These are phyloP conservation scores for Lochmaea crataegi DNA, from an alignment of 2,888 invertebrate species.

Conservation along the genomic window DNA sequence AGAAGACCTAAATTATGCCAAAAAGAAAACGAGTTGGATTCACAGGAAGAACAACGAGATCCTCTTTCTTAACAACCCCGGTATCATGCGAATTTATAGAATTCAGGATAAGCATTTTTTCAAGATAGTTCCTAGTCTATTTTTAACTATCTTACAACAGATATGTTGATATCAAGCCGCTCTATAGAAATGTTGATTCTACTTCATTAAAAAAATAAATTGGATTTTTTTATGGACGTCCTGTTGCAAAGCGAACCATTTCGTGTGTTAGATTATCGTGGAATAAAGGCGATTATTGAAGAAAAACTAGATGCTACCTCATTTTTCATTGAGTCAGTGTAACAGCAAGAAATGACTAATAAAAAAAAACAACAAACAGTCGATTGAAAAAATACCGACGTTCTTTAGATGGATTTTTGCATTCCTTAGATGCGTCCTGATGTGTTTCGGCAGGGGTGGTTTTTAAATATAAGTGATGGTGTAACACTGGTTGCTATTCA, in stretches of 20 bases:
- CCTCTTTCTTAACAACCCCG: no score
- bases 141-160: background rate
- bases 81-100: no score
- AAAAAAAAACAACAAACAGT: constrained; percentile 51
- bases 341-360: constrained; percentile 46
- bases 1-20: no score
- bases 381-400: constrained; percentile 48
- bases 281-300: constrained; percentile 40
- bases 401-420: constrained; percentile 20
- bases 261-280: constrained; percentile 26
- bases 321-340: constrained; percentile 62
- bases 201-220: constrained; percentile 59
- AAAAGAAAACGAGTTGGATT: no score
- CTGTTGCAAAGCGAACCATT: constrained; percentile 44
- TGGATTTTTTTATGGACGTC: constrained; percentile 59
- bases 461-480: background rate
- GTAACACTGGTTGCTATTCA: background rate
- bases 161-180: constrained; percentile 32
- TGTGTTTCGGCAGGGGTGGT: constrained; percentile 4
- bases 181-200: constrained; percentile 33
- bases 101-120: background rate
- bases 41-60: no score
- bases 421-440: constrained; percentile 12
- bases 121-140: background rate
- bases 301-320: constrained; percentile 54